A percentile compares a stretch with the other conserved stretches of the same genome.
These are phyloP conservation scores for Agonopterix heracliana DNA, from an alignment of 2,888 invertebrate genomes.

Conservation along the genomic window DNA sequence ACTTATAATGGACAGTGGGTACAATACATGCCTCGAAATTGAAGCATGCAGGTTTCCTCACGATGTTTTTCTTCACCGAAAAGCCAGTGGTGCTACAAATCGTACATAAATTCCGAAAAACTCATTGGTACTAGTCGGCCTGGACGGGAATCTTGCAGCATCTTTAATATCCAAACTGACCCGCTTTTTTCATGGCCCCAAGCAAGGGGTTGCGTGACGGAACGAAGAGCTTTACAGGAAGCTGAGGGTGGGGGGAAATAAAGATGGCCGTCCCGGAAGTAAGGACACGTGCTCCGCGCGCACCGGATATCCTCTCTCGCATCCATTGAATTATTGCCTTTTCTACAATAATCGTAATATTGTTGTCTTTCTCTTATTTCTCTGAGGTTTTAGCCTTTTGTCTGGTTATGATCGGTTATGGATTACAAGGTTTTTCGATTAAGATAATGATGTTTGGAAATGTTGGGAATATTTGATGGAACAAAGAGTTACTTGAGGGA, in stretches of 20 bases:
- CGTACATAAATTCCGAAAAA: no score
- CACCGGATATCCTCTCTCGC: conserved; percentile 65
- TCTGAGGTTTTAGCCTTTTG: conserved; percentile 6
- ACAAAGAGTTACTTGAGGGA: no score
- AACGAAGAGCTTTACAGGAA: conserved; percentile 51
- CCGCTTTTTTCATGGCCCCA: conserved; percentile 30
- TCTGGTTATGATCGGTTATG: conserved; percentile 11
- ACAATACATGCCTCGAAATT: no score
- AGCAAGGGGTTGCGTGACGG: conserved; percentile 66
- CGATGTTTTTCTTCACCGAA: no score
- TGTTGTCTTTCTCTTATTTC: conserved; percentile 9
- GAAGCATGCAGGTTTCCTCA: no score
- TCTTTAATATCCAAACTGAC: no score
- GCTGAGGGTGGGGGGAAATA: conserved; percentile 43
- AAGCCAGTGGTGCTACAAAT: no score
- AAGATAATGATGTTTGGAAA: conserved; percentile 1
- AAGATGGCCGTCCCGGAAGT: conserved; percentile 71
- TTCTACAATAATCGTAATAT: conserved; percentile 32
- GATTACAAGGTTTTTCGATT: conserved; percentile 20
- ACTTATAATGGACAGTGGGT: no score
- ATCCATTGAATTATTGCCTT: conserved; percentile 68
- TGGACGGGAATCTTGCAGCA: no score
- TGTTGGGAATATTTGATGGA: no score
- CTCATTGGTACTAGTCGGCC: no score
- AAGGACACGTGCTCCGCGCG: conserved; percentile 67